A percentile compares a stretch with the other conserved stretches of the same genome.
These are phyloP conservation scores for Tragulus kanchil DNA, from an alignment of 2,113 vertebrate genomes.

Conservation along the genomic window DNA sequence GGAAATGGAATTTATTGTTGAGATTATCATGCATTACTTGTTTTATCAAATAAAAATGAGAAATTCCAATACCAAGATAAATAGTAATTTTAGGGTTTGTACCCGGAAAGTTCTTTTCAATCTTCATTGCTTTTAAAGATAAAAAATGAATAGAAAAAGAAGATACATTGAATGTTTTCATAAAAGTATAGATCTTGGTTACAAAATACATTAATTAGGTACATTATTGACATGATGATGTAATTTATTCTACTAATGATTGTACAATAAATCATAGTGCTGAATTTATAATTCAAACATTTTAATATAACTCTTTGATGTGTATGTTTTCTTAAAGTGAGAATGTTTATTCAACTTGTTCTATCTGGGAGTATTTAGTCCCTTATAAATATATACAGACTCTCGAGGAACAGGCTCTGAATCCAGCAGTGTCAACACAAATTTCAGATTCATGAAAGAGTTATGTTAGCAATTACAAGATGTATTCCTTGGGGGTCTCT, in stretches of 20 bases:
- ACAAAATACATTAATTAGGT: slow-evolving; percentile 1
- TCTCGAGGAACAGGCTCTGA: background rate
- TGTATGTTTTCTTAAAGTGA: slow-evolving; percentile 15
- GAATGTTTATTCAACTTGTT: background rate
- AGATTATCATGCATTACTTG: background rate
- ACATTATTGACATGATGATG: background rate
- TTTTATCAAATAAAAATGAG: slow-evolving; percentile 48
- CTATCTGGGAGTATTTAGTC: background rate
- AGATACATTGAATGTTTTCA: background rate
- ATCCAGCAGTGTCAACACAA: background rate
- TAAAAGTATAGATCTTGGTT: slow-evolving; percentile 11
- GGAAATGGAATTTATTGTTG: background rate
- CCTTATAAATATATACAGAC: background rate
- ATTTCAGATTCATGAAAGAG: slow-evolving; percentile 41
- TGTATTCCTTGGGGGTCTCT: background rate
- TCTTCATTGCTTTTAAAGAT: background rate
- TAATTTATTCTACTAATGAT: slow-evolving; percentile 36
- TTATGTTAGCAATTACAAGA: background rate
- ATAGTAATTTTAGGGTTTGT: background rate
- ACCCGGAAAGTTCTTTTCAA: slow-evolving; percentile 16
- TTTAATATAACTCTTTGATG: background rate
- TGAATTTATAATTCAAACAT: slow-evolving; percentile 42
- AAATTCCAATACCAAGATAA: slow-evolving; percentile 29
- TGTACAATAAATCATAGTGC: slow-evolving; percentile 5
- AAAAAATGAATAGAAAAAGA: background rate